Conservation (phyloP, 2,888 invertebrate species). For the Pycnomerus fuliginosus region DNA sequence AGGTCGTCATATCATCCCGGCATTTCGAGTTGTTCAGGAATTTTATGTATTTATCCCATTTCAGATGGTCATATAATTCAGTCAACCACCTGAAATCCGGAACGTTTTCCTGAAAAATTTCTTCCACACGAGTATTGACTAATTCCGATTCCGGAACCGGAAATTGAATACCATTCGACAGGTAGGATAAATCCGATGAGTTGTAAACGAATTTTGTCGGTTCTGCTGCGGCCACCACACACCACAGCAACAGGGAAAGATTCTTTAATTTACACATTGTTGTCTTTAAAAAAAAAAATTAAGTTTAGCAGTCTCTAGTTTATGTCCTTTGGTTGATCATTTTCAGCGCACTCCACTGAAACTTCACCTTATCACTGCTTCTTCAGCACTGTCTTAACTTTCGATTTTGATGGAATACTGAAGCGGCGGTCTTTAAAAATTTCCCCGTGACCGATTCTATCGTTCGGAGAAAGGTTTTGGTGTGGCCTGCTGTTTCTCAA, state of each 20-base stretch:
- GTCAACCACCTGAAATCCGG: conserved; percentile 66
- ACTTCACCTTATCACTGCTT: conserved; percentile 16
- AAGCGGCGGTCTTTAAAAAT: conserved; percentile 20
- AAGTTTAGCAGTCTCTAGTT: no score
- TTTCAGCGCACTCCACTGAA: neutral
- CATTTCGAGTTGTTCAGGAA: conserved; percentile 48
- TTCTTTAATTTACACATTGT: no score
- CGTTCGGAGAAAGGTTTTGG: conserved; percentile 22
- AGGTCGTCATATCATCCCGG: conserved; percentile 58
- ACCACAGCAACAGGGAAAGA: no score
- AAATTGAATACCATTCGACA: conserved; percentile 50
- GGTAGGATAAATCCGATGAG: conserved; percentile 50
- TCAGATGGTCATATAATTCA: conserved; percentile 65
- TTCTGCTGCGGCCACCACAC: conserved; percentile 23
- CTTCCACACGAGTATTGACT: conserved; percentile 26
- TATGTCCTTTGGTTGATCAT: no score
- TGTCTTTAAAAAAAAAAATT: no score
- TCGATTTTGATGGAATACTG: conserved; percentile 30
- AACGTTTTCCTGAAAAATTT: conserved; percentile 28
- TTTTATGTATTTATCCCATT: conserved; percentile 51
- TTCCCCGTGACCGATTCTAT: conserved; percentile 11
- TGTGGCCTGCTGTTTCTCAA: conserved; percentile 30
- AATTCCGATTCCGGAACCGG: conserved; percentile 38
- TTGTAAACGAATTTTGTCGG: conserved; percentile 43
- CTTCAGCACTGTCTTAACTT: conserved; percentile 20